phyloP scores from a whole-genome alignment of 2,113 vertebrate species.

The Pao palembangensis region DNA sequence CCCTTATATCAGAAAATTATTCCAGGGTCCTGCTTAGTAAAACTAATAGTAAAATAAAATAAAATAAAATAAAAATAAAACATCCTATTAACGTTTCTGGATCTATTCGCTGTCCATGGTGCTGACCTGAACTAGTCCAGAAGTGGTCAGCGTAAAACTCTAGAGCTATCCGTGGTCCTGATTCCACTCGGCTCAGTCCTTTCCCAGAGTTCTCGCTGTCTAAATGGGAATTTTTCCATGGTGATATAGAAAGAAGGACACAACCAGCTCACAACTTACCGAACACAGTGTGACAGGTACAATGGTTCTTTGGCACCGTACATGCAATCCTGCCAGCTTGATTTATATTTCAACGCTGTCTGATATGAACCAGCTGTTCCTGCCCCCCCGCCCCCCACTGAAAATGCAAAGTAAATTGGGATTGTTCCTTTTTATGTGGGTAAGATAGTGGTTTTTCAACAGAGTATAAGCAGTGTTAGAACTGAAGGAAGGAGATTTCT shows the following conservation, averaged over 20 bases:
- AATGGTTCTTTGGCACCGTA: neutral
- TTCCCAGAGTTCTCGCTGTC: too few relatives aligned
- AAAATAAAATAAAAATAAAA: neutral
- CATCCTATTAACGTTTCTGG: too few relatives aligned
- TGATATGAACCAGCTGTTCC: constrained; percentile 10
- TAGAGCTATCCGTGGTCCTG: constrained; percentile 17
- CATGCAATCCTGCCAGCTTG: constrained; percentile 14
- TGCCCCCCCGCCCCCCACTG: neutral
- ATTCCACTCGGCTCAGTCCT: too few relatives aligned
- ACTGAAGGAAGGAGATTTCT: too few relatives aligned
- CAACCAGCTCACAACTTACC: constrained; percentile 4
- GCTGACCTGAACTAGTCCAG: too few relatives aligned
- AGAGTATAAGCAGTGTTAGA: too few relatives aligned
- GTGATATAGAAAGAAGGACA: constrained; percentile 13
- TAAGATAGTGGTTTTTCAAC: too few relatives aligned
- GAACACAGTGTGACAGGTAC: constrained; percentile 10
- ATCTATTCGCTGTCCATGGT: too few relatives aligned
- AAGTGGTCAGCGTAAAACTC: too few relatives aligned
- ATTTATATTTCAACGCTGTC: constrained; percentile 13
- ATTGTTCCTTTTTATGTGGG: neutral
- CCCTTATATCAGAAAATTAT: too few relatives aligned
- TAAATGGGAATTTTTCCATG: constrained; percentile 8
- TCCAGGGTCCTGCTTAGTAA: too few relatives aligned
- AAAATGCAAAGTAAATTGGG: neutral
- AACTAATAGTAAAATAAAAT: neutral